Percentiles rank a stretch among this genome's conserved stretches.
Conservation (phyloP, 2,888 invertebrate species). For the Campoletis raptor region DNA sequence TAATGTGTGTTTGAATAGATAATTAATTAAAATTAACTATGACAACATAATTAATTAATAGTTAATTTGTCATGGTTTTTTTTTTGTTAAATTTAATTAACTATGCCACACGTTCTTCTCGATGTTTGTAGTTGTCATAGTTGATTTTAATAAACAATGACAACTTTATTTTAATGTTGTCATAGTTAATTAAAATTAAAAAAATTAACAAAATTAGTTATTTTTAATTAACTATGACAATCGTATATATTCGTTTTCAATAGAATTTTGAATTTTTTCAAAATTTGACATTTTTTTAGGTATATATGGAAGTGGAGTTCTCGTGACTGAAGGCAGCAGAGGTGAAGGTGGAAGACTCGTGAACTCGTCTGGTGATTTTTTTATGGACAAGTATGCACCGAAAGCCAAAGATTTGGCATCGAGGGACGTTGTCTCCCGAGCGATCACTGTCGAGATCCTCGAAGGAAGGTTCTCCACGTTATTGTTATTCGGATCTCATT, state of each 20-base stretch:
- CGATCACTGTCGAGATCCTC: slow-evolving; percentile 98
- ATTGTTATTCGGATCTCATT: neutral
- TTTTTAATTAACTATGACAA: neutral
- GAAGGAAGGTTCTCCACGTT: slow-evolving; percentile 88
- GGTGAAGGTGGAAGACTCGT: slow-evolving; percentile 98
- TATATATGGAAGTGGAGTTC: slow-evolving; percentile 98
- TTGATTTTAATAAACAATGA: no score
- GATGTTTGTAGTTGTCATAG: no score
- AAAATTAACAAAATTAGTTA: no score
- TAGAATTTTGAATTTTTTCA: no score
- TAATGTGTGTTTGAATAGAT: no score
- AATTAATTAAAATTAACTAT: no score
- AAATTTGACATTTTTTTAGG: slow-evolving; percentile 85
- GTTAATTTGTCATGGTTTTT: no score
- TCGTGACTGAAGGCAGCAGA: slow-evolving; percentile 98
- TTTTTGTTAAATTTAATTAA: no score
- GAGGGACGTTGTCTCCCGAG: slow-evolving; percentile 97
- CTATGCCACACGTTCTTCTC: no score
- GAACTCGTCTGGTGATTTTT: slow-evolving; percentile 97
- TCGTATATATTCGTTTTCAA: neutral
- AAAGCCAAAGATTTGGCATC: slow-evolving; percentile 99
- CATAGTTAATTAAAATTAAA: no score
- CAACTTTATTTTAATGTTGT: no score
- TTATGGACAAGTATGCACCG: slow-evolving; percentile 99
- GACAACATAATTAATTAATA: no score